Evolutionary conservation across 2,797 vertebrate species (phyloP), one percentile per base, ranked within the genome.

Genomic region (Pangasius sanitwongsei): DNA sequence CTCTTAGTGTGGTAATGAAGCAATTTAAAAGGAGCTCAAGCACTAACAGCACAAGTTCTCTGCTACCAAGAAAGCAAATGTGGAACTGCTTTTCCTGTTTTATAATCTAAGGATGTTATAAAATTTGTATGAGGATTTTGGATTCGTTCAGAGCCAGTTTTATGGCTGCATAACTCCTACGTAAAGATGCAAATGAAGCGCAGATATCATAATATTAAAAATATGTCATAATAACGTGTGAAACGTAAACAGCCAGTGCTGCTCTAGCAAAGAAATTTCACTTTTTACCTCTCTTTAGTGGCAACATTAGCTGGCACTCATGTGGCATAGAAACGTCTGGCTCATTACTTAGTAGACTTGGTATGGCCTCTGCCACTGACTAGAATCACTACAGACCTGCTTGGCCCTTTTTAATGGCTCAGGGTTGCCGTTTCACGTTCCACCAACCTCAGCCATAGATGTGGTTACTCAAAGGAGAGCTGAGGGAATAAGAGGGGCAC

Each of bases 391-490:
- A 74, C 87, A 92, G 65, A 84, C 81, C 91, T 78, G 59, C 91
- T 80, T 87, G 89, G 86, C 48, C 37, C 25, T 77, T 70, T 95
- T 95, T 94, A 94, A 94, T 92, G 92, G 92, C 89, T 88, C 89
- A 83, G 86, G 92, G 91, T 92, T 88, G 83, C 91, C 90, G 87
- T 91, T 93, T 91, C 93, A 91, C 91, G 84, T 91, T 92, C 89
- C 86, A 75, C 91, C 91, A 92, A 91, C 87, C 91, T 85, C 84
- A 89, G 90, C 53, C 78, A 94, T 94, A 95, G 94, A 96, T 96
- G 94, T 95, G 95, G 95, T 94, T 95, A 94, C 93, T 91, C 89
- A 90, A 92, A 92, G 67, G 93, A 93, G 92, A 93, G 94, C 93
- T 75, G 72, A 86, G 89, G 90, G 90, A 91, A 88, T 80, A 86